Conservation (phyloP, 30 jellyfish, hydroid and myxozoan genomes). For the Rhopilema esculentum region DNA sequence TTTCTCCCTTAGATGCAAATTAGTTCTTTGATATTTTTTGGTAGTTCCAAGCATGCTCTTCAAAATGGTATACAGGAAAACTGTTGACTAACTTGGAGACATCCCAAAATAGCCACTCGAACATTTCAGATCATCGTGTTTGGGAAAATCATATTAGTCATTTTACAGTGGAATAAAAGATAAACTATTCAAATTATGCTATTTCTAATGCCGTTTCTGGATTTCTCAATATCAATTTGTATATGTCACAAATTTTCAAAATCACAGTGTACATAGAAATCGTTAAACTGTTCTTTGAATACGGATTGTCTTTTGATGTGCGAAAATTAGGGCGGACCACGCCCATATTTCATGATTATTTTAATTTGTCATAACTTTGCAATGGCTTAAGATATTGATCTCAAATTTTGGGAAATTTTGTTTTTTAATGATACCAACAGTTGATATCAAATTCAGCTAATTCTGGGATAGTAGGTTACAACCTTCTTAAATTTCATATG, state of each 20-base stretch:
- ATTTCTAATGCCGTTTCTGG: not conserved
- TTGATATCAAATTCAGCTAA: constrained; percentile 1
- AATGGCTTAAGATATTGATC: constrained; percentile 29
- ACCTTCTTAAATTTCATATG: constrained; percentile 9
- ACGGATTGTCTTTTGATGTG: not conserved
- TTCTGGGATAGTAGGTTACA: not conserved
- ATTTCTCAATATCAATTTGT: not conserved
- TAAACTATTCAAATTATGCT: not conserved
- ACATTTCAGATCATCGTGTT: not conserved
- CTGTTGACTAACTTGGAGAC: constrained; percentile 1
- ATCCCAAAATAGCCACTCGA: constrained; percentile 3
- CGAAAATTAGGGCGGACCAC: constrained; percentile 18
- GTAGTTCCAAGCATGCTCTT: constrained; percentile 13
- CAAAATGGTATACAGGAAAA: not conserved
- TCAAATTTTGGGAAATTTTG: constrained; percentile 7
- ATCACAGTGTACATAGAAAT: not conserved
- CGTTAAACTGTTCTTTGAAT: not conserved
- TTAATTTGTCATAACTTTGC: constrained; percentile 1
- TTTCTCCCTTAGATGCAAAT: constrained; percentile 1
- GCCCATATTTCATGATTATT: constrained; percentile 21
- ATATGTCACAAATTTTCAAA: constrained; percentile 1
- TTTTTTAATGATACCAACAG: constrained; percentile 1
- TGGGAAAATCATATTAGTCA: not conserved
- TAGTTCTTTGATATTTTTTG: not conserved
- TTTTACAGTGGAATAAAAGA: not conserved